Evolutionary conservation across 1,140 invertebrate species (phyloP).

Genomic region (Drosophila kikkawai): DNA sequence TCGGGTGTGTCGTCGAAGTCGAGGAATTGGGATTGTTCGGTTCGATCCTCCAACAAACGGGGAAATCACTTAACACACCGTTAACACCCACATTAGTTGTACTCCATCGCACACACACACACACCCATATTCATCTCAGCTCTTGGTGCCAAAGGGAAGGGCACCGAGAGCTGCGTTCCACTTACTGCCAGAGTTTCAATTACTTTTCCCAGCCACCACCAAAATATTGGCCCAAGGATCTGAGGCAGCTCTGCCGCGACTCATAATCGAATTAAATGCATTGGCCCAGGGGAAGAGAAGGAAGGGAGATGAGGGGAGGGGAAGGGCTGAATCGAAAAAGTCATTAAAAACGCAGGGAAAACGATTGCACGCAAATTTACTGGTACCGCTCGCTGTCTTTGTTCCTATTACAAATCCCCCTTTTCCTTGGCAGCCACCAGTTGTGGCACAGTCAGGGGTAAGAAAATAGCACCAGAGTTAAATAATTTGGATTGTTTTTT

Average conservation of each 20-base stretch:
- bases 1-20: conserved; percentile 49
- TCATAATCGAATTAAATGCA: conserved; percentile 84
- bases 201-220: conserved; percentile 55
- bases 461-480: not conserved
- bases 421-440: conserved; percentile 1
- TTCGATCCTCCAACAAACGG: conserved; percentile 76
- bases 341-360: conserved; percentile 77
- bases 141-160: too few species aligned
- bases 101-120: conserved; percentile 61
- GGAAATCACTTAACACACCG: conserved; percentile 81
- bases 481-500: not conserved
- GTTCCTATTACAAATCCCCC: conserved; percentile 18
- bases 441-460: conserved; percentile 5
- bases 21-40: conserved; percentile 43
- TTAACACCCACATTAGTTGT: conserved; percentile 83
- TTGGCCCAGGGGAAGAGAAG: conserved; percentile 32
- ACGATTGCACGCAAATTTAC: conserved; percentile 82
- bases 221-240: conserved; percentile 29
- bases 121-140: not conserved
- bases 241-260: conserved; percentile 20
- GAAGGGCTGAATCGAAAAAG: conserved; percentile 55
- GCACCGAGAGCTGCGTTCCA: conserved; percentile 38
- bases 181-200: conserved; percentile 69
- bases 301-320: not conserved
- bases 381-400: conserved; percentile 54